These are phyloP conservation scores for Ceratina japonica DNA, from an alignment of 1,140 invertebrate species.

Conservation along the genomic window DNA sequence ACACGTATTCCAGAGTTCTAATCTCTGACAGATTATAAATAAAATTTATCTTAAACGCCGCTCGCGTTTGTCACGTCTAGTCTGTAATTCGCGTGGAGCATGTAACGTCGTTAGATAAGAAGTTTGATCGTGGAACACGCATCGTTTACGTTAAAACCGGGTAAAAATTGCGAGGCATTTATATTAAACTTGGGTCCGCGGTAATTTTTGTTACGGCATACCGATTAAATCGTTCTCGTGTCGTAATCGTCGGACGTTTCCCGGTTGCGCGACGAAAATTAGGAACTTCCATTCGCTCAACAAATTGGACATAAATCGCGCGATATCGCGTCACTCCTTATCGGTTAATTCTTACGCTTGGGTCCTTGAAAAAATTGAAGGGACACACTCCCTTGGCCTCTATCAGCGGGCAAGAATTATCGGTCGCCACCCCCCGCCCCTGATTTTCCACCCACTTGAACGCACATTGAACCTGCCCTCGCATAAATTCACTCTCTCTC, in stretches of 20 bases:
- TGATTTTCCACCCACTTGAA: slow-evolving; percentile 46
- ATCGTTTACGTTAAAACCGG: background rate
- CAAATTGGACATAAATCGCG: slow-evolving; percentile 48
- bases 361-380: slow-evolving; percentile 25
- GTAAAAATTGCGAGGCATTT: background rate
- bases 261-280: background rate
- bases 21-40: background rate
- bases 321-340: slow-evolving; percentile 8
- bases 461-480: slow-evolving; percentile 29
- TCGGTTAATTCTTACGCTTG: slow-evolving; percentile 53
- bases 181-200: background rate
- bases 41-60: background rate
- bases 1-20: background rate
- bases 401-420: slow-evolving; percentile 13
- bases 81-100: background rate
- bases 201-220: background rate
- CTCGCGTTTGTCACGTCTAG: background rate
- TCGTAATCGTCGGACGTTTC: background rate
- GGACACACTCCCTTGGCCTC: background rate
- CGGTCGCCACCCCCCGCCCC: background rate
- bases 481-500: slow-evolving; percentile 48
- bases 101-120: background rate
- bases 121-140: background rate
- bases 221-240: background rate
- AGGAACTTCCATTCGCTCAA: slow-evolving; percentile 4